A percentile compares a stretch with the other conserved stretches of the same genome.
Evolutionary conservation across 2,797 vertebrate species (phyloP).

Genomic region (Enteromius radiatus): DNA sequence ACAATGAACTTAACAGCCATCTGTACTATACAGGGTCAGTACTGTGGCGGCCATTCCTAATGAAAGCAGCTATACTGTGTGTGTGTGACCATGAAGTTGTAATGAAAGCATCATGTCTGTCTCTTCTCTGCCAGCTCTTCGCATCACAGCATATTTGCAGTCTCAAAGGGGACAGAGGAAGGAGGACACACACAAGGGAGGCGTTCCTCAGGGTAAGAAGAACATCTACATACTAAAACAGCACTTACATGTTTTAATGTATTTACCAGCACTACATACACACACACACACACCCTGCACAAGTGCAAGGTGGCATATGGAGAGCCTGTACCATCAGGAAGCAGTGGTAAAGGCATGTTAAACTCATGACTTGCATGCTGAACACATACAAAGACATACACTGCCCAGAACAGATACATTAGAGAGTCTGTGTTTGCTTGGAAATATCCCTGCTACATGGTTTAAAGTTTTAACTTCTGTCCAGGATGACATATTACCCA

Average conservation of each 20-base stretch:
- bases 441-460: constrained; percentile 20
- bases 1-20: constrained; percentile 1
- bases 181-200: constrained; percentile 2
- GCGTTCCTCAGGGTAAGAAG: neutral
- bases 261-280: constrained; percentile 35
- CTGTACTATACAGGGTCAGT: neutral
- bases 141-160: constrained; percentile 29
- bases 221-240: constrained; percentile 18
- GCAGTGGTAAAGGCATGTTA: constrained; percentile 33
- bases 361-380: constrained; percentile 28
- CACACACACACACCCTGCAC: neutral
- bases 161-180: constrained; percentile 4
- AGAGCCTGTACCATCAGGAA: constrained; percentile 18
- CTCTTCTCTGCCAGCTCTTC: constrained; percentile 25
- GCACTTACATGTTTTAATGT: constrained; percentile 21
- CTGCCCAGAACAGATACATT: constrained; percentile 7
- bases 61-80: neutral
- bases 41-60: constrained; percentile 6
- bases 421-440: neutral
- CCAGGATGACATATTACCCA: constrained; percentile 33
- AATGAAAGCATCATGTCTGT: neutral
- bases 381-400: constrained; percentile 25
- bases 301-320: constrained; percentile 26
- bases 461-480: constrained; percentile 27
- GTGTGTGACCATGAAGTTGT: neutral